Evolutionary conservation across 2,888 invertebrate genomes (phyloP), one percentile per base, ranked within the genome.

Genomic region (Tenthredo amoena): DNA sequence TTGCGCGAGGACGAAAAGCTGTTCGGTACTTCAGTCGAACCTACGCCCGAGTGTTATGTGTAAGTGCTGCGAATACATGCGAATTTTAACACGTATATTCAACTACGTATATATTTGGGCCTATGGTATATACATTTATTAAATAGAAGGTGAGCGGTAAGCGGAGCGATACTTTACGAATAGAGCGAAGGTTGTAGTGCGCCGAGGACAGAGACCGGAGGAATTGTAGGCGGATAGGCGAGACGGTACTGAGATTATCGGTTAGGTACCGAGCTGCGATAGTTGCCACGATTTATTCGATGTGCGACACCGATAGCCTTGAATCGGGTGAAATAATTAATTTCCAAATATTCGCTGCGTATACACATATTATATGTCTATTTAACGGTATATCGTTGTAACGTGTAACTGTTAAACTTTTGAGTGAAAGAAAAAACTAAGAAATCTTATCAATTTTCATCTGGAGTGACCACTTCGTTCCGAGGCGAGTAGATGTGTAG

Each of bases 231-330:
- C 81, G 62, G 62, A 81, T 58, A 58, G 81, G 81, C 81, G 43
- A 81, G 81, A 81, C 81, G 58, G 62, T 81, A 62, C 81, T n/a
- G 81, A 81, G 81, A 81, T 81, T 62, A 62, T 62, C 62, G 62
- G 81, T 81, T 81, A 77, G 26, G n/a, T 58, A 34, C 68, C 62
- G 34, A 62, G 37, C 10, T 81, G 9, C 62, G 18, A 12, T 68
- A 40, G 81, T 62, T 62, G 62, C 85, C 47, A 85, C 62, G 47
- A 47, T 76, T 58, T 85, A 47, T 85, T 77, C 68, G 26, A 15
- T 47, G 2, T 12, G 21, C 74, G 71, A 84, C 84, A 26, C 43
- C 58, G 76, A 31, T 26, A 62, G 34, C 62, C 77, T 76, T 77
- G 62, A 68, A 40, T 79, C 18, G 10, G 40, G 62, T 47, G 31